Evolutionary conservation across 2,797 vertebrate species (phyloP), one percentile per base, ranked within the genome.

Genomic region (Centroberyx gerrardi): DNA sequence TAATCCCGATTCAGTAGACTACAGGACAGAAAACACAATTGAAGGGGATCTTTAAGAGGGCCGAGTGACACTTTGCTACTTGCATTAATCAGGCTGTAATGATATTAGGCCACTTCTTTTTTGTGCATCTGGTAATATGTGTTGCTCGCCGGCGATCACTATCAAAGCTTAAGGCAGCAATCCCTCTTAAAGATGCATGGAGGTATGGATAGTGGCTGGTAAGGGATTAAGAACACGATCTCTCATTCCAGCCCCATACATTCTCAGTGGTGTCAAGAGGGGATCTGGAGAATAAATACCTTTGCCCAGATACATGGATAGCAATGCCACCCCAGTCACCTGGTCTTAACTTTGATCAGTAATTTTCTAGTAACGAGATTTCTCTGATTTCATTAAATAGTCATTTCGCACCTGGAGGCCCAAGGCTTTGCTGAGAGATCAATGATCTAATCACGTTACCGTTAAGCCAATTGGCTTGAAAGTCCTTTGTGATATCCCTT

Each of bases 371-470:
- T 95, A 96, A 96, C 93, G 76, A 90, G 85, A 92, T 96, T 96
- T 91, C 84, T 87, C 90, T 95, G 92, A 95, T 95, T 96, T 94
- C 90, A 93, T 95, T 96, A 94, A 94, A 92, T 87, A 90, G 84
- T 83, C 86, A 90, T 95, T 96, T 95, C 90, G 90, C 93, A 96
- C 92, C 94, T 94, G 93, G 87, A 93, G 93, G 90, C 91, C 88
- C 89, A 79, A 59, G 92, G 94, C 94, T 92, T 93, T 93, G 93
- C 90, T 42, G 61, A 38, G 70, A 94, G 90, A 96, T 96, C 95
- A 95, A 94, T 95, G 89, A 94, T 95, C 93, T 95, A 95, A 95
- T 95, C 94, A 94, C 82, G 93, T 95, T 94, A 95, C 87, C 87
- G 59, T 84, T 92, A 92, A 88, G 77, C 92, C 91, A 90, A 93